These are phyloP conservation scores for Euphonia xanthogaster DNA, from an alignment of 2,797 vertebrate species.

Conservation along the genomic window DNA sequence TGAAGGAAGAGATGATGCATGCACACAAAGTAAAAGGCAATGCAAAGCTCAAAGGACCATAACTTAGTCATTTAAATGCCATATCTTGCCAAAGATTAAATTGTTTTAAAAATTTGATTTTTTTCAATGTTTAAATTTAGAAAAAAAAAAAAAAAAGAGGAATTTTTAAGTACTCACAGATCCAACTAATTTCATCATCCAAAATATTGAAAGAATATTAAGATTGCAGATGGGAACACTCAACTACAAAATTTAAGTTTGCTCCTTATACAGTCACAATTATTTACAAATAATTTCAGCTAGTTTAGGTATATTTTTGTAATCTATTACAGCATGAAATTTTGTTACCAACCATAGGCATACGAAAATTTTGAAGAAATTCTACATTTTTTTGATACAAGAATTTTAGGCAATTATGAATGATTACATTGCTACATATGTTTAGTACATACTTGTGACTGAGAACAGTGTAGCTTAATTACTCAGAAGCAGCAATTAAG, in stretches of 20 bases:
- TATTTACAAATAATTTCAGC: not conserved
- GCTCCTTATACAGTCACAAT: not conserved
- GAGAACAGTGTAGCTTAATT: not conserved
- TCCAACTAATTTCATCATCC: too few relatives aligned
- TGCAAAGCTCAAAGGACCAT: not conserved
- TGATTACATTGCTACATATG: not conserved
- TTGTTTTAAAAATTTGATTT: too few relatives aligned
- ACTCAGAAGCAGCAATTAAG: not conserved
- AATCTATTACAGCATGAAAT: not conserved
- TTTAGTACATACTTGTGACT: not conserved
- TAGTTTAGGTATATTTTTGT: not conserved
- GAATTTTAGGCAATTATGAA: not conserved
- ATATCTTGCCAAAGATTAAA: too few relatives aligned
- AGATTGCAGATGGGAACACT: too few relatives aligned
- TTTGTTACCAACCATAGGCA: not conserved
- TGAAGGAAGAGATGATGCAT: not conserved
- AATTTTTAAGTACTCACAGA: too few relatives aligned
- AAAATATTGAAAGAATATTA: too few relatives aligned
- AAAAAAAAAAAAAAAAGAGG: too few relatives aligned
- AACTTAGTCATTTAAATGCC: not conserved
- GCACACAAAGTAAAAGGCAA: not conserved
- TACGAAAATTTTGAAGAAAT: not conserved
- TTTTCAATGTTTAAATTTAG: too few relatives aligned
- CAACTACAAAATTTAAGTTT: not conserved
- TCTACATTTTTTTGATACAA: not conserved